These are phyloP conservation scores for Sialia sialis DNA, from an alignment of 2,113 vertebrate species.

Conservation along the genomic window DNA sequence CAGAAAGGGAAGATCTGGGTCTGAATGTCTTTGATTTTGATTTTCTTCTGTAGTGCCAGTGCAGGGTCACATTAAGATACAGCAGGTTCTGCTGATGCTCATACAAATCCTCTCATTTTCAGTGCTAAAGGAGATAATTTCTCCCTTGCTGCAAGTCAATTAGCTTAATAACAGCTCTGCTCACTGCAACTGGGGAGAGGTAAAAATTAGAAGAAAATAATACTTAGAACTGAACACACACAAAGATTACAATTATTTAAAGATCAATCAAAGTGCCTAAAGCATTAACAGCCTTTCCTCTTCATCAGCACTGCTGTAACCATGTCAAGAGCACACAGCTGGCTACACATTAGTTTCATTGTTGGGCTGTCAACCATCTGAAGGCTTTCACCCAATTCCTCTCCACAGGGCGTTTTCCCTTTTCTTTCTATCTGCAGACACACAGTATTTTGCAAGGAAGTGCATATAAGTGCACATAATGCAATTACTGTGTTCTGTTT, in stretches of 20 bases:
- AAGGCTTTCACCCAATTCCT: background rate
- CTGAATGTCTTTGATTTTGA: background rate
- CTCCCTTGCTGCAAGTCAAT: slow-evolving; percentile 45
- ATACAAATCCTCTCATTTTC: slow-evolving; percentile 23
- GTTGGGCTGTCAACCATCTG: slow-evolving; percentile 4
- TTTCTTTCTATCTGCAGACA: background rate
- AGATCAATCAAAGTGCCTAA: background rate
- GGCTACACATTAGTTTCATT: slow-evolving; percentile 2
- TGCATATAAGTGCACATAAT: background rate
- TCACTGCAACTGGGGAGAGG: slow-evolving; percentile 11
- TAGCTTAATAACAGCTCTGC: slow-evolving; percentile 49
- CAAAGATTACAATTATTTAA: slow-evolving; percentile 33
- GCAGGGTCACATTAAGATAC: slow-evolving; percentile 6
- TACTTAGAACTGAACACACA: slow-evolving; percentile 12
- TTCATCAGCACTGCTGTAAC: background rate
- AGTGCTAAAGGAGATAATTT: slow-evolving; percentile 39
- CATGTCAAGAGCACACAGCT: background rate
- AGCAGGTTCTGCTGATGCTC: slow-evolving; percentile 4
- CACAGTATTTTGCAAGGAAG: background rate
- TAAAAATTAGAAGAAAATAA: slow-evolving; percentile 59
- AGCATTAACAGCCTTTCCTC: background rate
- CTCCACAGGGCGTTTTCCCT: background rate
- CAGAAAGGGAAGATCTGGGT: background rate
- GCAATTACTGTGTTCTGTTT: background rate
- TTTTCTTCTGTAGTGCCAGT: background rate